Conservation (phyloP, 2,888 invertebrate genomes). For the Parnassius apollo region DNA sequence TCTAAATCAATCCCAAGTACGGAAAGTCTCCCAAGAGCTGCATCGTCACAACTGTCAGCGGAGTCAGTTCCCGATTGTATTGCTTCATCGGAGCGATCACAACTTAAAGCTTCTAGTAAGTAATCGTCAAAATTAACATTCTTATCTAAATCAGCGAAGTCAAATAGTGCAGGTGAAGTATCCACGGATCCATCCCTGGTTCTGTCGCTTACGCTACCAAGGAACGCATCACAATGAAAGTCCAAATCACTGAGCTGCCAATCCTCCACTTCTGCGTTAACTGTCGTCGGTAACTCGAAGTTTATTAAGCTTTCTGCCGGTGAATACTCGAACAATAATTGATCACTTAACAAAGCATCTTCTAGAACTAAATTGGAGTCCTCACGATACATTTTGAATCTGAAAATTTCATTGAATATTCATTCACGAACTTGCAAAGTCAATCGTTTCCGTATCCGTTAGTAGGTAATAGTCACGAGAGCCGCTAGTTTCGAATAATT, state of each 20-base stretch:
- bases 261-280: slow-evolving; percentile 53
- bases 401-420: slow-evolving; percentile 38
- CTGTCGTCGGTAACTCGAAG: slow-evolving; percentile 61
- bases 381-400: slow-evolving; percentile 63
- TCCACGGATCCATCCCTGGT: slow-evolving; percentile 54
- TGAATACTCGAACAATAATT: slow-evolving; percentile 67
- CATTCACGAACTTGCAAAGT: not conserved
- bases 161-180: slow-evolving; percentile 54
- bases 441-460: not conserved
- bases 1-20: slow-evolving; percentile 45
- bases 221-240: slow-evolving; percentile 65
- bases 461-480: slow-evolving; percentile 13
- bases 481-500: slow-evolving; percentile 7
- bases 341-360: slow-evolving; percentile 63
- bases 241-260: slow-evolving; percentile 67
- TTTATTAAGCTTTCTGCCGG: slow-evolving; percentile 73
- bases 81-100: slow-evolving; percentile 56
- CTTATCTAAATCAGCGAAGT: slow-evolving; percentile 68
- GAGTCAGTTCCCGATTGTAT: slow-evolving; percentile 49
- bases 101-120: slow-evolving; percentile 59
- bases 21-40: slow-evolving; percentile 39
- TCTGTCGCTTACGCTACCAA: slow-evolving; percentile 57
- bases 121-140: slow-evolving; percentile 65
- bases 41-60: slow-evolving; percentile 45
- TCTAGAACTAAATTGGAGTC: slow-evolving; percentile 53